These are phyloP conservation scores for Brenthis hecate DNA, from an alignment of 2,888 invertebrate genomes.

Conservation along the genomic window DNA sequence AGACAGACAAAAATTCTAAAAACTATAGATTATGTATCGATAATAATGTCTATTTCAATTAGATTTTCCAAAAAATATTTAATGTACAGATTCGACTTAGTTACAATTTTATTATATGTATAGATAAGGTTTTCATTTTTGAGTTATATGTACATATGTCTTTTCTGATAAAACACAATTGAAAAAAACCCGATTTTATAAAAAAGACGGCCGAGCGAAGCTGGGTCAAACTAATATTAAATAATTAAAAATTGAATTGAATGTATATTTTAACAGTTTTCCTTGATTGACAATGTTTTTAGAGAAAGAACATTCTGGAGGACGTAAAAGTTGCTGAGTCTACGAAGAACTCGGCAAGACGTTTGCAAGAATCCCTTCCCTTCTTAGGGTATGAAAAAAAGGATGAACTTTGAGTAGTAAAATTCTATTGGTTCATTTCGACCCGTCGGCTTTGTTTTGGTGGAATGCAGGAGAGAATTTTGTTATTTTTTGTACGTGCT, in stretches of 20 bases:
- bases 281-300: neutral
- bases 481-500: conserved; percentile 14
- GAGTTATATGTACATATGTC: too few species aligned
- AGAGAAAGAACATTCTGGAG: neutral
- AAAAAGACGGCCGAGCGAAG: too few species aligned
- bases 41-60: too few species aligned
- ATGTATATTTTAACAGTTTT: neutral
- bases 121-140: too few species aligned
- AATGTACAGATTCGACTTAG: too few species aligned
- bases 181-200: too few species aligned
- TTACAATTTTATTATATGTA: too few species aligned
- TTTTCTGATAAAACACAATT: too few species aligned
- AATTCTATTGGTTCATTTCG: conserved; percentile 11
- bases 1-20: too few species aligned
- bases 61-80: too few species aligned
- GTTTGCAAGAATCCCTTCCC: neutral
- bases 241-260: neutral
- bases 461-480: neutral
- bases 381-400: conserved; percentile 1
- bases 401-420: conserved; percentile 11
- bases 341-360: conserved; percentile 9
- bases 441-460: conserved; percentile 8
- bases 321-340: neutral
- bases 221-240: too few species aligned
- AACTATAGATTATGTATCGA: too few species aligned